phyloP scores from a whole-genome alignment of 2,797 vertebrate genomes.

The Typhlichthys subterraneus region DNA sequence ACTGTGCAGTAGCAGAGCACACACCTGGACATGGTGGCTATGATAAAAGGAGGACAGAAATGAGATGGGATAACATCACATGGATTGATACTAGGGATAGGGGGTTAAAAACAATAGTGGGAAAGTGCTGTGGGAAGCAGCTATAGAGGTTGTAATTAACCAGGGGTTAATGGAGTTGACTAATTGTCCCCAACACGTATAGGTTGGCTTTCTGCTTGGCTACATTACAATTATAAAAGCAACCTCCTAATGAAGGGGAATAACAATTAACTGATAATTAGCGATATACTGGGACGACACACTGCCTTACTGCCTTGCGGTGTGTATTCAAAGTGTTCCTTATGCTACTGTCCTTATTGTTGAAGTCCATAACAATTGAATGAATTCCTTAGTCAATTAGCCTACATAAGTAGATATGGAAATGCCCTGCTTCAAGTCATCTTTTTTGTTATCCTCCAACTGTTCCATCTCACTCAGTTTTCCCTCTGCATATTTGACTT shows the following conservation, averaged over 20 bases:
- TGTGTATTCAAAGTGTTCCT: conserved; percentile 44
- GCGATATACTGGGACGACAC: conserved; percentile 72
- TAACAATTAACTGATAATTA: conserved; percentile 82
- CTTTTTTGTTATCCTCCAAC: conserved; percentile 1
- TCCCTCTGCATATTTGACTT: conserved; percentile 19
- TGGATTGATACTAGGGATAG: conserved; percentile 56
- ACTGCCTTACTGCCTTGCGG: conserved; percentile 25
- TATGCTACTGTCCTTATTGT: conserved; percentile 61
- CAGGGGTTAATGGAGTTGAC: conserved; percentile 85
- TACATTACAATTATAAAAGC: conserved; percentile 83
- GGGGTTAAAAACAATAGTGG: conserved; percentile 55
- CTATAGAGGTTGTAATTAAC: conserved; percentile 79
- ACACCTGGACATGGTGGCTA: conserved; percentile 38
- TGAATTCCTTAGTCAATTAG: conserved; percentile 77
- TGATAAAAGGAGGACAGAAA: conserved; percentile 59
- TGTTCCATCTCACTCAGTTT: not conserved
- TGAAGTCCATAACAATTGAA: conserved; percentile 64
- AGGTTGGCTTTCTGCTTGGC: conserved; percentile 82
- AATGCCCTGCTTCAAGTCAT: conserved; percentile 59
- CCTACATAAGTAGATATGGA: conserved; percentile 69
- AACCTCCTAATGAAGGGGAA: conserved; percentile 77
- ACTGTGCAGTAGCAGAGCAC: conserved; percentile 1
- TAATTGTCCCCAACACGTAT: conserved; percentile 82
- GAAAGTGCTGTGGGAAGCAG: conserved; percentile 75
- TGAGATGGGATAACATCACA: conserved; percentile 54